Percentiles rank a stretch among this genome's conserved stretches.
Evolutionary conservation across 2,113 vertebrate genomes (phyloP).

Genomic region (Laterallus jamaicensis): DNA sequence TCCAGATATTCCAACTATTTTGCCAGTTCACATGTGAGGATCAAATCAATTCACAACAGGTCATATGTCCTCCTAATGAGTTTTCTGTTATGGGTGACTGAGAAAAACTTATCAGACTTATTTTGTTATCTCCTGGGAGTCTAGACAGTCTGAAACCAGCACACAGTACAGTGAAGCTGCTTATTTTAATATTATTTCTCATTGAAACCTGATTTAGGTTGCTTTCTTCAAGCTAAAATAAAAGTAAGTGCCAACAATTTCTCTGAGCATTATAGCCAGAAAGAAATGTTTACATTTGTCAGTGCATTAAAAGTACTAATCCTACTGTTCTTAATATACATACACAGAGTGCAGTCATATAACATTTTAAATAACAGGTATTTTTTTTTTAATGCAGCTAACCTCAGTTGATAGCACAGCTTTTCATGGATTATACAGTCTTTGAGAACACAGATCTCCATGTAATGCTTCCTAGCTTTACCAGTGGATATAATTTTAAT

Average conservation of each 20-base stretch:
- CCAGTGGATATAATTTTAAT: slow-evolving; percentile 67
- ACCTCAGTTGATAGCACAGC: slow-evolving; percentile 38
- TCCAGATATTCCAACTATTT: background rate
- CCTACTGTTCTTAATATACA: background rate
- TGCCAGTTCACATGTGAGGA: background rate
- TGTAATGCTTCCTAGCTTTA: slow-evolving; percentile 51
- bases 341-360: background rate
- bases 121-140: slow-evolving; percentile 52
- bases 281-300: slow-evolving; percentile 44
- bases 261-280: background rate
- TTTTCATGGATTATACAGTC: slow-evolving; percentile 66
- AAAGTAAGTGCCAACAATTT: slow-evolving; percentile 49
- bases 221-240: slow-evolving; percentile 36
- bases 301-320: slow-evolving; percentile 33
- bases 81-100: slow-evolving; percentile 38
- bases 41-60: background rate
- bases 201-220: slow-evolving; percentile 40
- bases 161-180: background rate
- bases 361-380: slow-evolving; percentile 10
- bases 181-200: slow-evolving; percentile 30
- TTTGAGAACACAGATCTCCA: slow-evolving; percentile 54
- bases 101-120: slow-evolving; percentile 50
- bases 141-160: slow-evolving; percentile 52
- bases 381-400: slow-evolving; percentile 43
- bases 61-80: slow-evolving; percentile 53